Evolutionary conservation across 2,888 invertebrate species (phyloP).

Genomic region (Pasiphila rectangulata): DNA sequence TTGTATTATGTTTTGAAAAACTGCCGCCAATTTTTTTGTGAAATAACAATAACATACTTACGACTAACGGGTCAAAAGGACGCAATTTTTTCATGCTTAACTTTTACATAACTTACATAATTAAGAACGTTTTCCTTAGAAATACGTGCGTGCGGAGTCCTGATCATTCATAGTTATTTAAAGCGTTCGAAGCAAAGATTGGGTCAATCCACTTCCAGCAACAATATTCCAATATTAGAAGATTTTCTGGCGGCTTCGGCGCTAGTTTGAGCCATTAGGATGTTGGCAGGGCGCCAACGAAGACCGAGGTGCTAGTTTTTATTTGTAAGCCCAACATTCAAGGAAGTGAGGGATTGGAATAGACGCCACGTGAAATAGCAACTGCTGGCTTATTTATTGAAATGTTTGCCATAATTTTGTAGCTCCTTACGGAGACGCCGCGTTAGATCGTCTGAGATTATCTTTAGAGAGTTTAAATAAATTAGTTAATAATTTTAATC

Average conservation of each 20-base stretch:
- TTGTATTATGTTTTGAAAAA: too few species aligned
- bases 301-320: conserved; percentile 68
- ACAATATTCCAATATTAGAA: conserved; percentile 65
- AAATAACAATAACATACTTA: too few species aligned
- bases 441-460: too few species aligned
- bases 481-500: too few species aligned
- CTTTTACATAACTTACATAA: too few species aligned
- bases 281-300: conserved; percentile 64
- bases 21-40: too few species aligned
- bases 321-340: conserved; percentile 76
- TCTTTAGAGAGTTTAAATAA: too few species aligned
- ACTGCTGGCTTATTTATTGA: conserved; percentile 26
- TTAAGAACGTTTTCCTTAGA: neutral
- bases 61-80: too few species aligned
- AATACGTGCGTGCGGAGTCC: too few species aligned
- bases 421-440: too few species aligned
- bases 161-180: conserved; percentile 14
- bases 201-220: conserved; percentile 63
- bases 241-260: conserved; percentile 70
- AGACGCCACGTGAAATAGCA: conserved; percentile 64
- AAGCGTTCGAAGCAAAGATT: conserved; percentile 42
- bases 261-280: conserved; percentile 71
- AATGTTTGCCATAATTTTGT: conserved; percentile 7
- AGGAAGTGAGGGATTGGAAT: conserved; percentile 76
- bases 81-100: too few species aligned